Evolutionary conservation across 2,113 vertebrate genomes (phyloP).

Genomic region (Crotalus tigris): DNA sequence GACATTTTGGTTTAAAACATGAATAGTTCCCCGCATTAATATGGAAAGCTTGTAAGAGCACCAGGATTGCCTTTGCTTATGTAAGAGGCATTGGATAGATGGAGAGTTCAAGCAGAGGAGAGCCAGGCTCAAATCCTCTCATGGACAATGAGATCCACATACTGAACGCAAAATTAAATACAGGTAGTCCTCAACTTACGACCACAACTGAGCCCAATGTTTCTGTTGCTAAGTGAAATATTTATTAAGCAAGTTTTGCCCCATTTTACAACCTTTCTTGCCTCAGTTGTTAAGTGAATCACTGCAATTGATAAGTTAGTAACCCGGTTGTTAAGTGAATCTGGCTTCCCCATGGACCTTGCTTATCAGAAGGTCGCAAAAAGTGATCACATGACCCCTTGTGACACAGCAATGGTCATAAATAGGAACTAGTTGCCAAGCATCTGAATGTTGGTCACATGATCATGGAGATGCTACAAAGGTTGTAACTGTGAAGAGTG

Average conservation of each 20-base stretch:
- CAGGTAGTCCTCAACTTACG: background rate
- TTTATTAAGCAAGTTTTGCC: background rate
- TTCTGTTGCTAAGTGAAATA: background rate
- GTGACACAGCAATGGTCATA: background rate
- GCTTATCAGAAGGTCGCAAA: background rate
- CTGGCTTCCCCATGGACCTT: background rate
- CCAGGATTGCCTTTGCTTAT: background rate
- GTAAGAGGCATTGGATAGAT: background rate
- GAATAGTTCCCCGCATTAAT: background rate
- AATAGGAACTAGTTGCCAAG: too few species aligned
- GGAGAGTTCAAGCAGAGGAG: background rate
- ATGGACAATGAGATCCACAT: too few species aligned
- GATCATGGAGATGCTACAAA: background rate
- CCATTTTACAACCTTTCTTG: background rate
- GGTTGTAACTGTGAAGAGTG: background rate
- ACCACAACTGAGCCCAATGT: background rate
- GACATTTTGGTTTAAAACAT: background rate
- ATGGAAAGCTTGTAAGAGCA: background rate
- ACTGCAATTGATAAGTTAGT: background rate
- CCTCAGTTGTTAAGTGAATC: background rate
- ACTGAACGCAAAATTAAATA: background rate
- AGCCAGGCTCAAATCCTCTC: background rate
- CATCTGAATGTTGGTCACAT: too few species aligned
- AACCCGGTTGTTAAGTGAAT: background rate
- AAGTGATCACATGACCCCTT: background rate